phyloP scores from a whole-genome alignment of 2,797 vertebrate species.

The Selene dorsalis region DNA sequence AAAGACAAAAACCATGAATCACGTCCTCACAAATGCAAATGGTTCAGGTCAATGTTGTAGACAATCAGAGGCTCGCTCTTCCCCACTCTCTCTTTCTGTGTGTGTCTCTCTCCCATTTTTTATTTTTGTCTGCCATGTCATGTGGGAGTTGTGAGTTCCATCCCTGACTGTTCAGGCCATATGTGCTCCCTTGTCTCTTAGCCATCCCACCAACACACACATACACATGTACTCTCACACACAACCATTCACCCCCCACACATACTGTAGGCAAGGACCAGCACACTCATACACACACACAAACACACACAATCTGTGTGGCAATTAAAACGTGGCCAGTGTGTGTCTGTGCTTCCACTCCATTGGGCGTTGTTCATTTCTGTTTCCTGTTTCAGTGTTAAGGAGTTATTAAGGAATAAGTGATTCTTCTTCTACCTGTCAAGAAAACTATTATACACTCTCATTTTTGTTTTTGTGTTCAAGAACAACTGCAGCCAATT shows the following conservation, averaged over 20 bases:
- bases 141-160: conserved; percentile 72
- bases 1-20: conserved; percentile 23
- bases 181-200: conserved; percentile 70
- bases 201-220: conserved; percentile 54
- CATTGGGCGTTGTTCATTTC: conserved; percentile 34
- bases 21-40: conserved; percentile 10
- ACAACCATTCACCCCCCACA: conserved; percentile 15
- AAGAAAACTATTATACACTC: neutral
- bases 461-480: neutral
- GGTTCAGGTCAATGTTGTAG: conserved; percentile 19
- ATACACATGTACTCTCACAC: conserved; percentile 4
- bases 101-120: conserved; percentile 45
- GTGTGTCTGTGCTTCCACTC: conserved; percentile 50
- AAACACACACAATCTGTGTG: conserved; percentile 26
- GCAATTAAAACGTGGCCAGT: conserved; percentile 50
- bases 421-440: neutral
- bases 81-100: conserved; percentile 6
- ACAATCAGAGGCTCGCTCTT: conserved; percentile 14
- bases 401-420: conserved; percentile 8
- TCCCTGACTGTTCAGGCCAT: conserved; percentile 74
- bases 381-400: conserved; percentile 28
- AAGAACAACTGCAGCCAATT: neutral
- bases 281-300: conserved; percentile 7
- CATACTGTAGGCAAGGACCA: conserved; percentile 10
- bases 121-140: conserved; percentile 74